phyloP scores from a whole-genome alignment of 1,140 invertebrate genomes.

The Anagrus nilaparvatae region DNA sequence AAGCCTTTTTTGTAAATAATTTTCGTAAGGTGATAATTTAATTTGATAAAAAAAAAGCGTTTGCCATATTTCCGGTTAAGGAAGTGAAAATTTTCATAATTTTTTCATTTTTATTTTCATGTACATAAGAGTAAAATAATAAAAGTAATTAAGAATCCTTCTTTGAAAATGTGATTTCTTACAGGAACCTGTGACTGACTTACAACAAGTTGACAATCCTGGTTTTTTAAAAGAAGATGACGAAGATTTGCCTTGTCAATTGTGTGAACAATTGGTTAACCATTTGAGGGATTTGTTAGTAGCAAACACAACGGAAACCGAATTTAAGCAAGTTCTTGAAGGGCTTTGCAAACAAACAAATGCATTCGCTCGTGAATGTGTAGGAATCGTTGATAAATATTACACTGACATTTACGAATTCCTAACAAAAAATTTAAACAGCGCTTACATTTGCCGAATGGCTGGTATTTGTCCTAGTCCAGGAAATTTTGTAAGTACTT shows the following conservation, averaged over 20 bases:
- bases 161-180: no score
- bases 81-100: slow-evolving; percentile 52
- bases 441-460: slow-evolving; percentile 55
- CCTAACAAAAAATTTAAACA: slow-evolving; percentile 57
- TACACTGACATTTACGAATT: slow-evolving; percentile 62
- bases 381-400: slow-evolving; percentile 64
- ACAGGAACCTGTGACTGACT: no score
- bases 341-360: slow-evolving; percentile 73
- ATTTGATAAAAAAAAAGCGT: no score
- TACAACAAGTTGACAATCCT: no score
- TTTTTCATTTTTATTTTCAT: no score
- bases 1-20: no score
- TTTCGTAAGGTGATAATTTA: no score
- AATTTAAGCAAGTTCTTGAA: slow-evolving; percentile 67
- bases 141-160: no score
- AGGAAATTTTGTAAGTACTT: slow-evolving; percentile 16
- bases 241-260: slow-evolving; percentile 71
- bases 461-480: slow-evolving; percentile 56
- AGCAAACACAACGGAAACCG: slow-evolving; percentile 73
- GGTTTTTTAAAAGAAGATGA: no score
- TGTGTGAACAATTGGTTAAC: slow-evolving; percentile 69
- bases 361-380: slow-evolving; percentile 45
- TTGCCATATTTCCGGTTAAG: slow-evolving; percentile 67
- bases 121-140: no score
- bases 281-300: slow-evolving; percentile 70